phyloP scores from a whole-genome alignment of 2,113 vertebrate genomes.

The Mormoops blainvillei region DNA sequence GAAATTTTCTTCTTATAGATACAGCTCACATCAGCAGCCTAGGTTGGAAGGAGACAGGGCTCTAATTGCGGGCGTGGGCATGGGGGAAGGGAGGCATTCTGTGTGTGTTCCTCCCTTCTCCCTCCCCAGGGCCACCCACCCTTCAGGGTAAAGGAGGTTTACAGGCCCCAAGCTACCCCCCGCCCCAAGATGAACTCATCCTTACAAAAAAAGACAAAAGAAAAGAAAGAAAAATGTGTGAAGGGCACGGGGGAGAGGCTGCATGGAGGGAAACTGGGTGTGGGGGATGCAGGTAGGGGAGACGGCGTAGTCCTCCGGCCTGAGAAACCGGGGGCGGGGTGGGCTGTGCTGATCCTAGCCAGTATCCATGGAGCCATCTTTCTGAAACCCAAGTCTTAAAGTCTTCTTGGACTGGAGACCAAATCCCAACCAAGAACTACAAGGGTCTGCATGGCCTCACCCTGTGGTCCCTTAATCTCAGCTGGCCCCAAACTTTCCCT shows the following conservation, averaged over 20 bases:
- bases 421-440: not conserved
- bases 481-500: not conserved
- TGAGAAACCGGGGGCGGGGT: not conserved
- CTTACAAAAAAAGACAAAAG: no score
- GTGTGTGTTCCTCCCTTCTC: not conserved
- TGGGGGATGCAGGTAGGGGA: not conserved
- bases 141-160: constrained; percentile 91
- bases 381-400: not conserved
- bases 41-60: not conserved
- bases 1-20: not conserved
- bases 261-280: not conserved
- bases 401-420: not conserved
- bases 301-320: not conserved
- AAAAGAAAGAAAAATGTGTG: constrained; percentile 91
- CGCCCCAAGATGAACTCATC: constrained; percentile 90
- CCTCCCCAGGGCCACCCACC: constrained; percentile 75
- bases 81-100: not conserved
- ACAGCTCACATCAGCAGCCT: not conserved
- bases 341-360: rapidly evolving
- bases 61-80: not conserved
- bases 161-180: constrained; percentile 88
- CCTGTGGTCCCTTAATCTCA: not conserved
- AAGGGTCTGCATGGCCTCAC: not conserved
- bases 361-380: not conserved
- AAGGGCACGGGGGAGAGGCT: not conserved